A percentile compares a stretch with the other conserved stretches of the same genome.
Conservation (phyloP, 2,888 invertebrate genomes). For the Acleris sparsana region DNA sequence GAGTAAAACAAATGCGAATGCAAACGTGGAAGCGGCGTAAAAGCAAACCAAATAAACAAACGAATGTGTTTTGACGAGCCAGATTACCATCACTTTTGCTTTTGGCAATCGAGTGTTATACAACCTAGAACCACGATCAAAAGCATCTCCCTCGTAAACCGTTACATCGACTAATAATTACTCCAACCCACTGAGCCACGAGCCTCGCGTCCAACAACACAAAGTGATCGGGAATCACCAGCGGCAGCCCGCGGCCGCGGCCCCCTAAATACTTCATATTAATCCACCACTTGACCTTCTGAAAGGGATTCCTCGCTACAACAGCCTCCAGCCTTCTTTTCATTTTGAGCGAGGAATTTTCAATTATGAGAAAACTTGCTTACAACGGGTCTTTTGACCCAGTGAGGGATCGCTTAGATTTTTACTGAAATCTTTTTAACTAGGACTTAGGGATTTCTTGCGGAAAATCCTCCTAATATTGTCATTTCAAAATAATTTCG, state of each 20-base stretch:
- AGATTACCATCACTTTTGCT: no score
- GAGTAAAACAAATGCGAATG: no score
- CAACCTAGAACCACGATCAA: no score
- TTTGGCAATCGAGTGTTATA: no score
- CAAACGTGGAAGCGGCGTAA: no score
- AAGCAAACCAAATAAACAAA: no score
- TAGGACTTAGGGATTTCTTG: not conserved
- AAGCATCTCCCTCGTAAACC: not conserved
- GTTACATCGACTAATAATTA: constrained; percentile 5
- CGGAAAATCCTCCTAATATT: not conserved
- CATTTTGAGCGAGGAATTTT: constrained; percentile 31
- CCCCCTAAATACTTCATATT: constrained; percentile 21
- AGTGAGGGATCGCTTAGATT: constrained; percentile 21
- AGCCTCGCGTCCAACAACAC: constrained; percentile 7
- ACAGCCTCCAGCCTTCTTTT: constrained; percentile 26
- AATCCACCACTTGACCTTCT: constrained; percentile 28
- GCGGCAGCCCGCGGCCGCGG: not conserved
- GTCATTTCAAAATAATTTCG: not conserved
- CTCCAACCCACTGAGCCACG: constrained; percentile 7
- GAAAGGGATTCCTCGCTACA: constrained; percentile 28
- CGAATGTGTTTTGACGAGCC: no score
- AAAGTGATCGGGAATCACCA: constrained; percentile 13
- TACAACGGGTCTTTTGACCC: constrained; percentile 19
- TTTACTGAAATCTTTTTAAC: constrained; percentile 24
- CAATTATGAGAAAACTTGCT: constrained; percentile 35